Base-by-base conservation (phyloP, 2,888 invertebrate species). In the Steinernema scapterisci region DNA sequence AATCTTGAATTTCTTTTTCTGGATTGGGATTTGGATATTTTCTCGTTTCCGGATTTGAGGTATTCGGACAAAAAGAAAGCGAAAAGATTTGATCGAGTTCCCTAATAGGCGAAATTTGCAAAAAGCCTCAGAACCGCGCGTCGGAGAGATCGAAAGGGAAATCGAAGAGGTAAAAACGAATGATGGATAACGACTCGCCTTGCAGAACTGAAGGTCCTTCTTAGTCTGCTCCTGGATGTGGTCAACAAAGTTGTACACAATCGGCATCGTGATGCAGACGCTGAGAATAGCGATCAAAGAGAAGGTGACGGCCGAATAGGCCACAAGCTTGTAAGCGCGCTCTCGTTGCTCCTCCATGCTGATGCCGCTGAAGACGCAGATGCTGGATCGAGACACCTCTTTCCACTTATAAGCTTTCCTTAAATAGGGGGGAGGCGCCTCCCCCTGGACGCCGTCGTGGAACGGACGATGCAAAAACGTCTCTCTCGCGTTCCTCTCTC, bases 181-280 rank as follows among this genome's bases (percentile, higher is more conserved):
- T 21, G 23, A 51, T 51, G 23, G 19, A 54, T 23, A 70, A 70
- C 16, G 25, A 71, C 77, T 75, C 63, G 87, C 87, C 80, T 87
- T 87, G 81, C 87, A 87, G 76, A 84, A 86, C 63, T 79, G 75
- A 73, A 87, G 80, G 73, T 87, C 87, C 54, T 81, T 75, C 72
- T 82, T 83, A 16, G 87, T 85, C 79, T 87, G 87, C 73, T 82
- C 84, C 74, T 87, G 86, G 44, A 87, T 80, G 73, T 85, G 84
- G 73, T 84, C 85, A 51, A 87, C 85, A 75, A 87, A 87, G 77
- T 86, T 87, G 81, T 85, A 87, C 44, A 87, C 85, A 56, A 86
- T 82, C 44, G 87, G 87, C 87, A 87, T 84, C 13, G 87, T 85
- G 70, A 88, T 81, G 75, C 85, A 84, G 43, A 87, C 86, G 51